Evolutionary conservation across 2,888 invertebrate species (phyloP).

Genomic region (Nomada ferruginata): DNA sequence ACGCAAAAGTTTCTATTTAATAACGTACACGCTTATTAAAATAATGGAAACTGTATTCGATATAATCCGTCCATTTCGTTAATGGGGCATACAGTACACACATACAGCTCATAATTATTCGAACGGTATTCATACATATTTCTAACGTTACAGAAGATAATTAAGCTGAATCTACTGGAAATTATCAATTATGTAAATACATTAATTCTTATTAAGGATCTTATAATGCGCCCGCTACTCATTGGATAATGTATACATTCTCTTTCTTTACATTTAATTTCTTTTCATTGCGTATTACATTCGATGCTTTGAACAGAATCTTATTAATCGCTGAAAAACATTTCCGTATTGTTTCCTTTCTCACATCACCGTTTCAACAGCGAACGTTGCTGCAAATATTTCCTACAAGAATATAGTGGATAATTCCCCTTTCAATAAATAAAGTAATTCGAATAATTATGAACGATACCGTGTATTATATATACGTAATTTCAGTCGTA

Average conservation of each 20-base stretch:
- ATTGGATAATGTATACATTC: no score
- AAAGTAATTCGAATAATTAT: slow-evolving; percentile 19
- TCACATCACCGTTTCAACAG: not conserved
- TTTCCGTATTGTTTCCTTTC: no score
- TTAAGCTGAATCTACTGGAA: not conserved
- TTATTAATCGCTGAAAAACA: no score
- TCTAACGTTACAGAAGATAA: not conserved
- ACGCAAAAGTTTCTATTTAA: not conserved
- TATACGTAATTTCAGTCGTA: not conserved
- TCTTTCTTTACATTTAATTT: no score
- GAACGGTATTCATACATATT: not conserved
- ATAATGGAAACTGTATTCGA: slow-evolving; percentile 13
- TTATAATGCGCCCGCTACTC: not conserved
- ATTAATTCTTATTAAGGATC: not conserved
- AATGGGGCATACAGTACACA: not conserved
- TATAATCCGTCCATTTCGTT: not conserved
- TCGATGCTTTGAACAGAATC: no score
- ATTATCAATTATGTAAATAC: not conserved
- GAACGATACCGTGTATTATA: slow-evolving; percentile 1
- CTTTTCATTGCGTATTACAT: no score
- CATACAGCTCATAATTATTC: slow-evolving; percentile 14
- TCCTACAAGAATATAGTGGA: not conserved
- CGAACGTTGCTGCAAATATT: not conserved
- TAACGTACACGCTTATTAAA: not conserved
- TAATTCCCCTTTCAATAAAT: not conserved